Base-by-base conservation (phyloP, 2,113 vertebrate species). In the Phylloscopus trochilus region DNA sequence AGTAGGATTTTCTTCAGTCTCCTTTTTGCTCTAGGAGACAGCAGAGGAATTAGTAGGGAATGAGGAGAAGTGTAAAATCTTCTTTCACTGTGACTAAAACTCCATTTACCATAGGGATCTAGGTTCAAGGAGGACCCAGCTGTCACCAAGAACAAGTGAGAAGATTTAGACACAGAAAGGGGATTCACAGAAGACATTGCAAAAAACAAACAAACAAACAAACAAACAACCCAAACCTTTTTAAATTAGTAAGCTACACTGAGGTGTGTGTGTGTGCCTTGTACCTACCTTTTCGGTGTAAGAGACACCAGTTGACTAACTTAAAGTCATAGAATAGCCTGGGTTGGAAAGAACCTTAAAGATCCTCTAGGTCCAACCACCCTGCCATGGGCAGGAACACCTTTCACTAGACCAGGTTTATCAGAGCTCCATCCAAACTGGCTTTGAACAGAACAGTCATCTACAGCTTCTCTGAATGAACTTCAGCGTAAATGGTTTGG, bases 1-100 rank as follows among this genome's bases (percentile, higher is more conserved):
- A 89, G 85, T 0, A 41, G 23, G 19, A 72, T 86, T 93, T 96
- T 93, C 44, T 90, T 90, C n/a, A 17, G 13, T 74, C 35, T 77
- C 7, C 6, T 75, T 87, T 92, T 89, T 78, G 28, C 37, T 89
- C 11, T 78, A 85, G 67, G 83, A 55, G 47, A 52, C 7, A 66
- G 23, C 6, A 11, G 23, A 68, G 23, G 15, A 87, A 68, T 35
- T 60, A 37, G 7, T 9, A 51, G 19, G 44, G n/a, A 72, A 53
- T 3, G 63, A 59, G 10, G 30, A 82, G 24, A 53, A 10, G 3
- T 41, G 37, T 43, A 14, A 83, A 55, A 1, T 55, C 11, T 15
- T 72, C 23, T 53, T 79, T 37, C 15, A 20, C 0, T 1, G 14
- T 43, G 53, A 80, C 30, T 14, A 49, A 64, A 59, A 14, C 13